Conservation (phyloP, 2,797 vertebrate species). For the Sebastes aleutianus region DNA sequence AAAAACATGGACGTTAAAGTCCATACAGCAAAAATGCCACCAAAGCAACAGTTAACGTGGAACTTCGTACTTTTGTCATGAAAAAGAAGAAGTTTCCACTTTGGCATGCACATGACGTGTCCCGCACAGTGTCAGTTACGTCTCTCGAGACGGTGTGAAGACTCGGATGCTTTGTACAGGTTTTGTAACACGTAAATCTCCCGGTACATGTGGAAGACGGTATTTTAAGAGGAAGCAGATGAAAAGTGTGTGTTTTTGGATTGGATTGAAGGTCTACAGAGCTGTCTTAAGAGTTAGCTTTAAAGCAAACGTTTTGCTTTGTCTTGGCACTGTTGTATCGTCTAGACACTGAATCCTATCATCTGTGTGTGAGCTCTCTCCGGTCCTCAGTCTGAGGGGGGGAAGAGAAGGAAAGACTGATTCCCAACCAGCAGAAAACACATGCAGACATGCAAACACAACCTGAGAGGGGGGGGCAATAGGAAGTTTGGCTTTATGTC, state of each 20-base stretch:
- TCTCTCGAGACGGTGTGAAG: conserved; percentile 60
- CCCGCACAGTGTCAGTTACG: conserved; percentile 72
- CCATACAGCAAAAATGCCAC: conserved; percentile 68
- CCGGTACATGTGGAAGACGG: conserved; percentile 82
- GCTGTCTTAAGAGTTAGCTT: conserved; percentile 37
- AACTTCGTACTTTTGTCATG: conserved; percentile 63
- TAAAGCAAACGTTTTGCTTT: conserved; percentile 52
- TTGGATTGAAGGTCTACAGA: conserved; percentile 36
- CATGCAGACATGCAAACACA: conserved; percentile 88
- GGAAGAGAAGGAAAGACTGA: conserved; percentile 45
- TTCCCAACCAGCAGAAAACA: conserved; percentile 77
- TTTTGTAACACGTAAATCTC: conserved; percentile 67
- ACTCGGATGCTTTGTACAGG: conserved; percentile 78
- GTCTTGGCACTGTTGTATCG: conserved; percentile 71
- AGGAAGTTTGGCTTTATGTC: conserved; percentile 78
- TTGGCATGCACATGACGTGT: conserved; percentile 83
- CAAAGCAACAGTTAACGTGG: conserved; percentile 72
- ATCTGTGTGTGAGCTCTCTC: conserved; percentile 29
- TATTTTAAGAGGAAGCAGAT: conserved; percentile 78
- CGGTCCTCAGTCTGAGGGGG: conserved; percentile 27
- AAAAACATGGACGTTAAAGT: conserved; percentile 73
- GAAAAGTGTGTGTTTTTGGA: conserved; percentile 38
- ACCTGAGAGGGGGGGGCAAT: conserved; percentile 79
- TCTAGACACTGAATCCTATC: conserved; percentile 30
- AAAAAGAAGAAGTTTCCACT: conserved; percentile 68